Evolutionary conservation across 92 coral and sea anemone species (phyloP).

Genomic region (Parazoanthus darwini): DNA sequence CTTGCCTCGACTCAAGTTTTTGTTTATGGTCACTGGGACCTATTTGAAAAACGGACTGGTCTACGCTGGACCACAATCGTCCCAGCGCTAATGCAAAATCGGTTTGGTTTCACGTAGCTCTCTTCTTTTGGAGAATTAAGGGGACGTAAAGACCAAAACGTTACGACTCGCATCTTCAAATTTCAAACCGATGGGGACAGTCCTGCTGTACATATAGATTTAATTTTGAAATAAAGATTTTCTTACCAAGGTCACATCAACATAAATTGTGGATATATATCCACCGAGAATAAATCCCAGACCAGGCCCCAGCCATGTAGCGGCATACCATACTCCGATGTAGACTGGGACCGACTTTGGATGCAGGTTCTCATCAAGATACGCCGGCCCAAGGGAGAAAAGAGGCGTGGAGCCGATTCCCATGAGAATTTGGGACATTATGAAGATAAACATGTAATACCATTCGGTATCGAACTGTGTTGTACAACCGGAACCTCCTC

Average conservation of each 20-base stretch:
- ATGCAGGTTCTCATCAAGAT: conserved; percentile 74
- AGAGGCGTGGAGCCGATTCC: conserved; percentile 82
- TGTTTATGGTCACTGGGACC: too few relatives aligned
- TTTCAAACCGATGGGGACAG: too few relatives aligned
- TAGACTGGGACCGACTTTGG: conserved; percentile 70
- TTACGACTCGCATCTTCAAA: too few relatives aligned
- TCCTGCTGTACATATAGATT: too few relatives aligned
- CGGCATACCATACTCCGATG: conserved; percentile 65
- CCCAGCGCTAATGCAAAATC: too few relatives aligned
- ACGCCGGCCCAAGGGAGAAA: conserved; percentile 66
- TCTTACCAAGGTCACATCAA: conserved; percentile 65
- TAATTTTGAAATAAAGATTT: too few relatives aligned
- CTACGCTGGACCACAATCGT: too few relatives aligned
- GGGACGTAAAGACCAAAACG: too few relatives aligned
- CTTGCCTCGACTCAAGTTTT: too few relatives aligned
- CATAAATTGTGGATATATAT: conserved; percentile 51
- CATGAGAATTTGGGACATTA: conserved; percentile 64
- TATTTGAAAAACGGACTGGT: too few relatives aligned
- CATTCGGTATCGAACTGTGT: conserved; percentile 56
- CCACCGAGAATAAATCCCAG: conserved; percentile 80
- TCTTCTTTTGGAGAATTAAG: too few relatives aligned
- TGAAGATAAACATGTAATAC: conserved; percentile 68
- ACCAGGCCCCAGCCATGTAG: conserved; percentile 71
- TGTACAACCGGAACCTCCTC: conserved; percentile 35
- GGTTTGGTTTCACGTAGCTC: too few relatives aligned